Base-by-base conservation (phyloP, 2,797 vertebrate genomes). In the Myotis pilosus region DNA sequence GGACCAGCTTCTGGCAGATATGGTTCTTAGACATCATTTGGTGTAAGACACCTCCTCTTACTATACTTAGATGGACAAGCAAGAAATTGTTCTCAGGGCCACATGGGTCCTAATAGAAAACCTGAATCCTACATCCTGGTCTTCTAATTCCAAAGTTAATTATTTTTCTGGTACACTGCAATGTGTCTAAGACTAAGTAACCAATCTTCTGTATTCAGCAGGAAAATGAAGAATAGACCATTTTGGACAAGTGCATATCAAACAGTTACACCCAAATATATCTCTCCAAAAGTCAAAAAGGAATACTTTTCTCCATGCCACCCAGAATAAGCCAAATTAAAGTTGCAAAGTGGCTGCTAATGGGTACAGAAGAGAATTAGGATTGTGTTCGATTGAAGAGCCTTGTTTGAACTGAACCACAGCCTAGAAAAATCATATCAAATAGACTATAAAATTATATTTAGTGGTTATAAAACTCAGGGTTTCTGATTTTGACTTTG, bases 371-470 rank as follows among this genome's bases (percentile, higher is more conserved):
- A 93, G 44, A 68, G 19, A 91, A 92, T 64, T 57, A 60, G 49
- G 9, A 75, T 49, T 92, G 22, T 62, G 22, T 84, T 91, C 51
- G 78, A 87, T 74, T 91, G 92, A 91, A 91, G 68, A 95, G 30
- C 44, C 28, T 81, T 57, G 33, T 74, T 95, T 96, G 80, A 87
- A 79, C 51, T 96, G 78, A 97, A 95, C 79, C 64, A 51, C 47
- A 84, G 80, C 71, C 96, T 94, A 94, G 81, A 95, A 94, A 97
- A 96, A 96, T 96, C 78, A 30, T 92, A 95, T 97, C 94, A 86
- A 96, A 86, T 90, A 87, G 89, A 91, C 68, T 89, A 68, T 94
- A 75, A 96, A 95, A 96, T 95, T 95, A 91, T 95, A 83, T 68
- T 96, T n/a, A 38, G 81, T 85, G 82, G 85, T 93, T 95, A 68